Evolutionary conservation across 2,113 vertebrate genomes (phyloP).

Genomic region (Nothobranchius kuhntae): DNA sequence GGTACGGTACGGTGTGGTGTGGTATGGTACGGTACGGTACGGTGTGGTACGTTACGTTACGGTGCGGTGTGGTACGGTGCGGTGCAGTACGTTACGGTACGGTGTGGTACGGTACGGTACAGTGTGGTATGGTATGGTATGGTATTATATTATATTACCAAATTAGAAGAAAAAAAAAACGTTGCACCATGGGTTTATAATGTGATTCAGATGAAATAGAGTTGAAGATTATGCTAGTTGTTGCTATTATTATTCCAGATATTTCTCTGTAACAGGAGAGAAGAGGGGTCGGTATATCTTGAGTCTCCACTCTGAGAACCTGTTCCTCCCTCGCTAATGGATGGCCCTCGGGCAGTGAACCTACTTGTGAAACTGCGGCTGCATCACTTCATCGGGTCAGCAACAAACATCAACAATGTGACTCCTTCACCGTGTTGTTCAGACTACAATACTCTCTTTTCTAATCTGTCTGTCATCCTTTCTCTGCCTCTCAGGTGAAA

Average conservation of each 20-base stretch:
- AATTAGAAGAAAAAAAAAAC: too few species aligned
- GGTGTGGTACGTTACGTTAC: too few species aligned
- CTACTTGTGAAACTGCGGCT: conserved; percentile 1
- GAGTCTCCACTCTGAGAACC: neutral
- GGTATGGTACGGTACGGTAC: too few species aligned
- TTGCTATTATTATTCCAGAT: neutral
- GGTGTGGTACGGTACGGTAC: too few species aligned
- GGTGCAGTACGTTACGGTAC: too few species aligned
- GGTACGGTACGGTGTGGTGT: too few species aligned
- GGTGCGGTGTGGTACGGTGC: too few species aligned
- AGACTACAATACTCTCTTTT: conserved; percentile 6
- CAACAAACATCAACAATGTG: conserved; percentile 10
- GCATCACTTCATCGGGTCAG: conserved; percentile 11
- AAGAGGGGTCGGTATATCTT: conserved; percentile 7
- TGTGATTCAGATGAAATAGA: neutral
- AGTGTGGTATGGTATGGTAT: too few species aligned
- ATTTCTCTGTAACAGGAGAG: conserved; percentile 12
- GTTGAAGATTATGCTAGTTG: neutral
- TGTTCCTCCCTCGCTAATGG: conserved; percentile 6
- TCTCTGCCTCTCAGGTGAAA: conserved; percentile 15
- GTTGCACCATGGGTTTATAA: too few species aligned
- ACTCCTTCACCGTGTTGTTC: neutral
- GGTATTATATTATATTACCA: too few species aligned
- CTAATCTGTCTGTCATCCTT: conserved; percentile 5
- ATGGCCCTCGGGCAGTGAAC: conserved; percentile 15